Conservation (phyloP, 2,113 vertebrate genomes). For the Cinclus mexicanus region DNA sequence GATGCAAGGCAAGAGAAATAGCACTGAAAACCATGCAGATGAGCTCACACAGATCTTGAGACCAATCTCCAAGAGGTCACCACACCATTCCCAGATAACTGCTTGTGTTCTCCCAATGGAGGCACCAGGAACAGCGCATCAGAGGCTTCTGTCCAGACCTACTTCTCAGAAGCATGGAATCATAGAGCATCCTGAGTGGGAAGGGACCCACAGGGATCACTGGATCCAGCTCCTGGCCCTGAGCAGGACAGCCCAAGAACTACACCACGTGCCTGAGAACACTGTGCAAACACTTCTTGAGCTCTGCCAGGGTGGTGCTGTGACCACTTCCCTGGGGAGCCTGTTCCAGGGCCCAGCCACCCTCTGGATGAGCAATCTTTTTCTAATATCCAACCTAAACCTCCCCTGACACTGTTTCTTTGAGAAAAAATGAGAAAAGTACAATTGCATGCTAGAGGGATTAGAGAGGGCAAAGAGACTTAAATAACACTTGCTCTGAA, state of each 20-base stretch:
- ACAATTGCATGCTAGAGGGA: neutral
- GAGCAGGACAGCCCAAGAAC: neutral
- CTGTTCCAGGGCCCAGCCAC: neutral
- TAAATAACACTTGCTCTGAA: neutral
- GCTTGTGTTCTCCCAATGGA: neutral
- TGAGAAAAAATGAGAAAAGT: neutral
- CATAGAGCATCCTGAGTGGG: neutral
- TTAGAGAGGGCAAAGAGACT: neutral
- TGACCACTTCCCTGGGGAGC: neutral
- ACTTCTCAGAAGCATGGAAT: neutral
- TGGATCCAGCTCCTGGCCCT: neutral
- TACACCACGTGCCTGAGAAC: neutral
- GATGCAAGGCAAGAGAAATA: neutral
- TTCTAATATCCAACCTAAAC: neutral
- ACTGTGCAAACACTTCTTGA: neutral
- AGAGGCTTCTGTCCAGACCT: neutral
- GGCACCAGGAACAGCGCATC: neutral
- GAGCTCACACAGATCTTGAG: neutral
- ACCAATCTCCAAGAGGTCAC: neutral
- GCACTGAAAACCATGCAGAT: neutral
- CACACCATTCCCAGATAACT: neutral
- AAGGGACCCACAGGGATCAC: neutral
- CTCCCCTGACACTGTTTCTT: neutral
- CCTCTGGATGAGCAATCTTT: neutral
- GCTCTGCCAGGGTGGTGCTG: neutral